Conservation (phyloP, 2,888 invertebrate genomes). For the Flexamia atlantica region DNA sequence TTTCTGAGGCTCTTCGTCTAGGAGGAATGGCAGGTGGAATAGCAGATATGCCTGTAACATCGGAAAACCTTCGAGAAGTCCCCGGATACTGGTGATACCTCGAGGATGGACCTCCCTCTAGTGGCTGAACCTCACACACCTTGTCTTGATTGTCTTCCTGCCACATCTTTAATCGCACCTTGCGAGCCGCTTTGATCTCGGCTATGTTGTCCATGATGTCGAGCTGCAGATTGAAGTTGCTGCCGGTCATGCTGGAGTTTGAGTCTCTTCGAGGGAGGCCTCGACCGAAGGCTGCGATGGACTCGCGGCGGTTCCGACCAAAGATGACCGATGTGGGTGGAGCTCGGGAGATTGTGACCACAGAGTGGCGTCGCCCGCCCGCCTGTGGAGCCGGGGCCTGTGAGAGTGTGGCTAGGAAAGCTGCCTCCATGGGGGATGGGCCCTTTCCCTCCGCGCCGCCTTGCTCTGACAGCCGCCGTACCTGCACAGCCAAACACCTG, state of each 20-base stretch:
- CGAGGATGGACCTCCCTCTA: conserved; percentile 79
- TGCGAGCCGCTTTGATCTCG: conserved; percentile 82
- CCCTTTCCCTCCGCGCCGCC: conserved; percentile 87
- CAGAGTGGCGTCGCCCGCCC: conserved; percentile 90
- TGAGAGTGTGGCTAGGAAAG: conserved; percentile 89
- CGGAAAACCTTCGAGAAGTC: conserved; percentile 82
- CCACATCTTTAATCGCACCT: conserved; percentile 87
- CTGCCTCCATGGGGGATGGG: conserved; percentile 87
- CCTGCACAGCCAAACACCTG: conserved; percentile 74
- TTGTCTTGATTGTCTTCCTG: conserved; percentile 86
- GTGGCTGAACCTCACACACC: conserved; percentile 89
- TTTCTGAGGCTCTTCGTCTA: conserved; percentile 84
- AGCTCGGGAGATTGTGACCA: conserved; percentile 91
- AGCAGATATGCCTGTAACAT: conserved; percentile 81
- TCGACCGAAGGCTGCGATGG: conserved; percentile 86
- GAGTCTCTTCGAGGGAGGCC: conserved; percentile 76
- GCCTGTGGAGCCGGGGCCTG: conserved; percentile 84
- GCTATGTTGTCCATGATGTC: conserved; percentile 95
- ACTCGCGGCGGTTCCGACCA: conserved; percentile 88
- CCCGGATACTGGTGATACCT: conserved; percentile 66
- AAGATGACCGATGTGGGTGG: conserved; percentile 82
- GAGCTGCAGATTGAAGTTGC: conserved; percentile 89
- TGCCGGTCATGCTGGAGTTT: conserved; percentile 78
- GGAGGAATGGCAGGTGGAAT: conserved; percentile 63
- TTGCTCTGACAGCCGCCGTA: conserved; percentile 88